Evolutionary conservation across 1,140 invertebrate species (phyloP).

Genomic region (Onthophagus taurus): DNA sequence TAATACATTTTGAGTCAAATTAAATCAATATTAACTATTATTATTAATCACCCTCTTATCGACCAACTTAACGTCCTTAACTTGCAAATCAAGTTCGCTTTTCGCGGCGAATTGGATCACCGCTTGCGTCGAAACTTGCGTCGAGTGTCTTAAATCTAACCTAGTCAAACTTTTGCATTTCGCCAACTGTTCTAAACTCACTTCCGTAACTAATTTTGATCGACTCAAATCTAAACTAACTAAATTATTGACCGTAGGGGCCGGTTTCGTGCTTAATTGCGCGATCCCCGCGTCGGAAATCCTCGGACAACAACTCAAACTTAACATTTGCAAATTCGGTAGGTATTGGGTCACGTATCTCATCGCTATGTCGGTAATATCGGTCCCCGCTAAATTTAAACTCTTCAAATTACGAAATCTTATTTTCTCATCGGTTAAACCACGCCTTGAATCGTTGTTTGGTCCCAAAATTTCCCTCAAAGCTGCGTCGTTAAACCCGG

Average conservation of each 20-base stretch:
- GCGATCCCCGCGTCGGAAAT: slow-evolving; percentile 84
- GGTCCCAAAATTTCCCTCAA: slow-evolving; percentile 75
- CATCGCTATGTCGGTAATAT: slow-evolving; percentile 80
- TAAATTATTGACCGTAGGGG: slow-evolving; percentile 48
- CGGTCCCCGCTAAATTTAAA: slow-evolving; percentile 73
- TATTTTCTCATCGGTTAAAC: slow-evolving; percentile 70
- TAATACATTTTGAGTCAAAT: too few species aligned
- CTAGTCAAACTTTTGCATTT: slow-evolving; percentile 54
- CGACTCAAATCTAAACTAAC: slow-evolving; percentile 65
- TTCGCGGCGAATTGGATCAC: slow-evolving; percentile 72
- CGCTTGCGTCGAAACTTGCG: slow-evolving; percentile 65
- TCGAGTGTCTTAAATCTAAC: slow-evolving; percentile 65
- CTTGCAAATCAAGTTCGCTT: slow-evolving; percentile 62
- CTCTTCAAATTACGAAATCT: slow-evolving; percentile 66
- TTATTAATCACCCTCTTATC: slow-evolving; percentile 42
- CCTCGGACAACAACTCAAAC: slow-evolving; percentile 76
- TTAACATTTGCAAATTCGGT: slow-evolving; percentile 59
- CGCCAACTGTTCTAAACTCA: slow-evolving; percentile 65
- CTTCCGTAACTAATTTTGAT: slow-evolving; percentile 73
- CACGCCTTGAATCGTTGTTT: slow-evolving; percentile 74
- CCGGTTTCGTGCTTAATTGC: slow-evolving; percentile 59
- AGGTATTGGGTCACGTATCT: slow-evolving; percentile 71
- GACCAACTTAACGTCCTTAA: slow-evolving; percentile 64
- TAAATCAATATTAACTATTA: too few species aligned
- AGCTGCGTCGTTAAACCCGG: slow-evolving; percentile 70